These are phyloP conservation scores for Sebastes reedi DNA, from an alignment of 2,797 vertebrate species.

Conservation along the genomic window DNA sequence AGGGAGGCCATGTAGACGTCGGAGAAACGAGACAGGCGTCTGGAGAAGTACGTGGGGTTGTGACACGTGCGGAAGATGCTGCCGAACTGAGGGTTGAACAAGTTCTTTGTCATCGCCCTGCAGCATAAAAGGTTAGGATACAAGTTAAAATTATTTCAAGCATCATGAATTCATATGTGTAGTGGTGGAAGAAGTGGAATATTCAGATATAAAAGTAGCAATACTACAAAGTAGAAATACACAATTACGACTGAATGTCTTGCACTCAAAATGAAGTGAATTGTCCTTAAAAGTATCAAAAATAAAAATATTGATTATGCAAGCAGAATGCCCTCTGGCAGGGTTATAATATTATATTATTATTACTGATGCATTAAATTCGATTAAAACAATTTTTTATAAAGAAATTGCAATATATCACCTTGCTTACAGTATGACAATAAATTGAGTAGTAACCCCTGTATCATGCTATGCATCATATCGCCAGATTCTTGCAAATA, in stretches of 20 bases:
- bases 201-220: neutral
- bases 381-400: no score
- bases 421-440: no score
- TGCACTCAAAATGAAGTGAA: neutral
- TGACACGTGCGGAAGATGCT: slow-evolving; percentile 90
- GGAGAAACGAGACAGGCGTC: slow-evolving; percentile 86
- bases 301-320: neutral
- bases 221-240: neutral
- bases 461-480: no score
- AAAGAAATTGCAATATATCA: no score
- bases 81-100: slow-evolving; percentile 89
- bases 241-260: neutral
- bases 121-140: neutral
- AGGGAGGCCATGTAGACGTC: slow-evolving; percentile 89
- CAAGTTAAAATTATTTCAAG: neutral
- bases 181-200: neutral
- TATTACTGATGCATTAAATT: neutral
- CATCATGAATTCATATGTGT: neutral
- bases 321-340: neutral
- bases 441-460: no score
- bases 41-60: slow-evolving; percentile 90
- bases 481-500: no score
- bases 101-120: slow-evolving; percentile 87
- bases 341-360: neutral
- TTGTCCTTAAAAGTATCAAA: neutral